These are phyloP conservation scores for Drosophila greeni DNA, from an alignment of 2,888 invertebrate species.

Conservation along the genomic window DNA sequence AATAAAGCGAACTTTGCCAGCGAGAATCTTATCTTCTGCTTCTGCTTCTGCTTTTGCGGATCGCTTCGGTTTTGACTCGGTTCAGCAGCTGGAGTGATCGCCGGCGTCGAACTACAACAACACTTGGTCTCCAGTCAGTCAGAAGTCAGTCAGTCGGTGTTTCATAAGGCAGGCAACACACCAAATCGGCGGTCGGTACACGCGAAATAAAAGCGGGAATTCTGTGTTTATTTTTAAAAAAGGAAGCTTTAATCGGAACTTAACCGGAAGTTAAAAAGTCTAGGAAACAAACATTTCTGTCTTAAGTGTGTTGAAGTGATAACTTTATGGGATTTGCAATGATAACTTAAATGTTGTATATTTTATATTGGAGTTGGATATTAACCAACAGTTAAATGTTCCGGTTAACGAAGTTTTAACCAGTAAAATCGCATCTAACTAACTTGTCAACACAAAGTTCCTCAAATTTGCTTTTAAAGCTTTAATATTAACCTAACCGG, in stretches of 20 bases:
- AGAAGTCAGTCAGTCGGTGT: slow-evolving; percentile 3
- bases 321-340: neutral
- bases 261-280: neutral
- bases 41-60: slow-evolving; percentile 8
- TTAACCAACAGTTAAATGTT: neutral
- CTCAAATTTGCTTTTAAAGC: no score
- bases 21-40: slow-evolving; percentile 31
- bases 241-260: neutral
- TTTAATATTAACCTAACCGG: no score
- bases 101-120: slow-evolving; percentile 6
- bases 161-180: slow-evolving; percentile 1
- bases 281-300: no score
- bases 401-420: no score
- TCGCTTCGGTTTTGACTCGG: slow-evolving; percentile 14
- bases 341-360: neutral
- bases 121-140: slow-evolving; percentile 13
- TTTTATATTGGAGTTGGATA: neutral
- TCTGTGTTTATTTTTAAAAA: neutral
- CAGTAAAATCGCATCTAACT: neutral
- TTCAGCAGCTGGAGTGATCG: slow-evolving; percentile 14
- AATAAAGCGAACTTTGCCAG: slow-evolving; percentile 28
- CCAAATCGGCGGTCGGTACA: neutral
- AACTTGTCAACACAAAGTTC: no score
- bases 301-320: neutral
- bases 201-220: neutral